These are phyloP conservation scores for Anomalospiza imberbis DNA, from an alignment of 2,797 vertebrate species.

Conservation along the genomic window DNA sequence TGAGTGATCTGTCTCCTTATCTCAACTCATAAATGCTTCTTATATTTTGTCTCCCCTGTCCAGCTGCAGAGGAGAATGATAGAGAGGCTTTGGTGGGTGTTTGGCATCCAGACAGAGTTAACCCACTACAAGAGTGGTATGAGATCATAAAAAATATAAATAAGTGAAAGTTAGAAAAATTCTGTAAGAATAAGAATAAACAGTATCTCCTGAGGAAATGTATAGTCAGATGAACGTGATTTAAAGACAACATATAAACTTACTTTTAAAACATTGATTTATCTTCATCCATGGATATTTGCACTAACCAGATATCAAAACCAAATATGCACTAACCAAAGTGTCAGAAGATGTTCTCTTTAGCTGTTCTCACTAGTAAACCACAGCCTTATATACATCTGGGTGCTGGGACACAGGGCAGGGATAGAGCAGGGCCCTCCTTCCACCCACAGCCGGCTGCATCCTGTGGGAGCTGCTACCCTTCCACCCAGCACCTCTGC, in stretches of 20 bases:
- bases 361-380: background rate
- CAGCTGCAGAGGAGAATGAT: background rate
- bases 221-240: background rate
- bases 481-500: background rate
- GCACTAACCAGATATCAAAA: background rate
- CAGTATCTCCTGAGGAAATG: background rate
- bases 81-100: background rate
- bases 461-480: background rate
- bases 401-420: background rate
- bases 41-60: background rate
- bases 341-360: background rate
- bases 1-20: background rate
- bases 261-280: background rate
- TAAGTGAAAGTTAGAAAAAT: background rate
- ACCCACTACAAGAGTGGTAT: background rate
- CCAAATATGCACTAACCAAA: background rate
- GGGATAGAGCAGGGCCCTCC: background rate
- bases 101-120: background rate
- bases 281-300: background rate
- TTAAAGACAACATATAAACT: background rate
- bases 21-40: background rate
- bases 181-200: background rate
- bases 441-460: background rate
- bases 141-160: background rate
- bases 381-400: accelerated